These are phyloP conservation scores for Pluvianellus socialis DNA, from an alignment of 2,113 vertebrate genomes.

Conservation along the genomic window DNA sequence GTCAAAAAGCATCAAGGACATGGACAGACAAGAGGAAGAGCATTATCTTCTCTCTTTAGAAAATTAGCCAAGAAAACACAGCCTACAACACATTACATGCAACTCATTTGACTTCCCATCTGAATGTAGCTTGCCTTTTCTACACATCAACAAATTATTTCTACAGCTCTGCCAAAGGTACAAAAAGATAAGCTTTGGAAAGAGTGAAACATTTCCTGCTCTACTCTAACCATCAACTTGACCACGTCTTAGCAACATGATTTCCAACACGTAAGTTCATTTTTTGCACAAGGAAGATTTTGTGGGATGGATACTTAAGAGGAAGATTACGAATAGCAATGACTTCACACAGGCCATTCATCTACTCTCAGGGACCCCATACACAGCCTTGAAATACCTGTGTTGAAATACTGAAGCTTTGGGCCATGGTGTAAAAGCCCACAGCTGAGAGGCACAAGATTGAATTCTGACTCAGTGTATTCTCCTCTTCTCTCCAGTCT, in stretches of 20 bases:
- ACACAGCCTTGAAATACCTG: background rate
- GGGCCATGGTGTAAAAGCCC: background rate
- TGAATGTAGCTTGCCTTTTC: background rate
- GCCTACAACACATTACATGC: background rate
- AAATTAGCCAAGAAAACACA: background rate
- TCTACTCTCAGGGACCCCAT: background rate
- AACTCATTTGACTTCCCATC: background rate
- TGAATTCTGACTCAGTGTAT: background rate
- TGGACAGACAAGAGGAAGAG: background rate
- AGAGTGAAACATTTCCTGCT: background rate
- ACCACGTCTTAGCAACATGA: background rate
- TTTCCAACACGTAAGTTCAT: background rate
- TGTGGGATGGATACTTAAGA: background rate
- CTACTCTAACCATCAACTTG: background rate
- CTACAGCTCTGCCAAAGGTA: background rate
- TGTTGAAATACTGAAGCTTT: background rate
- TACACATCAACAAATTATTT: background rate
- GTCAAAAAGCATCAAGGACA: background rate
- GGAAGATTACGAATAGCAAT: background rate
- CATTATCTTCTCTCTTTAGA: background rate
- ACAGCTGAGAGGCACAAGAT: background rate
- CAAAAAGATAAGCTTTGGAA: background rate
- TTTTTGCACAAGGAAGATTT: background rate
- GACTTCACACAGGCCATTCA: background rate
- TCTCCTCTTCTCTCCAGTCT: background rate